phyloP scores from a whole-genome alignment of 2,113 vertebrate genomes.

The Dicaeum eximium region DNA sequence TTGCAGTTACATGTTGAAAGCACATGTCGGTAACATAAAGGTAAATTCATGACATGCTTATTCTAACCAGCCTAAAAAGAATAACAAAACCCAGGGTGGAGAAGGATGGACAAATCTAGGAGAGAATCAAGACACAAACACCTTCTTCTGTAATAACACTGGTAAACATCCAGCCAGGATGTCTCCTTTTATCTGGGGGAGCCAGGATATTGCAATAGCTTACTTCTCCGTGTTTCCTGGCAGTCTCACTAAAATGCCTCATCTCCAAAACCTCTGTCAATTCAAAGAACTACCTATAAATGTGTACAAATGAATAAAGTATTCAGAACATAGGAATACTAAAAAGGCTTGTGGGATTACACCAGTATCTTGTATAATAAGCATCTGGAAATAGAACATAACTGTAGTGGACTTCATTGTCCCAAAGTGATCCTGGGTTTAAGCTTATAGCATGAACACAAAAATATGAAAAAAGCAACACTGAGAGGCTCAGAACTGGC shows the following conservation, averaged over 20 bases:
- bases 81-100: neutral
- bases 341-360: neutral
- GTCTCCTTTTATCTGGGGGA: neutral
- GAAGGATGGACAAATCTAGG: slow-evolving; percentile 13
- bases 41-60: neutral
- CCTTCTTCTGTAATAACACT: neutral
- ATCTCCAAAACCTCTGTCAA: neutral
- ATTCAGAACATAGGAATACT: neutral
- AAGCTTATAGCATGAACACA: neutral
- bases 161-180: slow-evolving; percentile 31
- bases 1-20: neutral
- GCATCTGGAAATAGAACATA: neutral
- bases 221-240: neutral
- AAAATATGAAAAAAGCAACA: neutral
- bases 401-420: neutral
- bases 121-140: neutral
- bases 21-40: neutral
- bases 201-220: neutral
- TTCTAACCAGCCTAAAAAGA: neutral
- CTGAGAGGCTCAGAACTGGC: neutral
- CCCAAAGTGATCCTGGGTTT: neutral
- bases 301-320: neutral
- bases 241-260: neutral
- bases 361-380: neutral
- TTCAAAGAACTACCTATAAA: neutral